Percentiles rank a stretch among this genome's conserved stretches.
Conservation (phyloP, 2,113 vertebrate genomes). For the Bucco capensis region DNA sequence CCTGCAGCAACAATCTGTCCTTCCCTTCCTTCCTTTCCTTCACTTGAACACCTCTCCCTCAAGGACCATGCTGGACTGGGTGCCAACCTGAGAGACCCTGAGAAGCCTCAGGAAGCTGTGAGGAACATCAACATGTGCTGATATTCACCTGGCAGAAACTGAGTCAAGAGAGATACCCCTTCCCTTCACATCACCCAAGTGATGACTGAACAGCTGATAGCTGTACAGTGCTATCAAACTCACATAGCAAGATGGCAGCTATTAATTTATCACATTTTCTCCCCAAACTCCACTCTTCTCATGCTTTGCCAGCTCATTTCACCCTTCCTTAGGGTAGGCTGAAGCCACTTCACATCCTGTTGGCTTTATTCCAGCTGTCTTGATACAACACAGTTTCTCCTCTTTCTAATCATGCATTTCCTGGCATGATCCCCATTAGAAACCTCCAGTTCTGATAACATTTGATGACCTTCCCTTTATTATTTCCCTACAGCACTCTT, state of each 20-base stretch:
- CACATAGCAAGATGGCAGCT: not conserved
- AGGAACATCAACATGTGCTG: fast-evolving
- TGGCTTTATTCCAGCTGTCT: constrained; percentile 2
- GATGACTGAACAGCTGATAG: not conserved
- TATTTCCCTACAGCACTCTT: not conserved
- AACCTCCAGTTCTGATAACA: constrained; percentile 42
- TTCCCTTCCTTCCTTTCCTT: not conserved
- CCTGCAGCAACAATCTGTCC: not conserved
- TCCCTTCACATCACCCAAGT: not conserved
- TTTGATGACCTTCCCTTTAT: constrained; percentile 36
- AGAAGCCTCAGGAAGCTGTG: not conserved
- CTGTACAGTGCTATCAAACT: not conserved
- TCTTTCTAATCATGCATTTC: not conserved
- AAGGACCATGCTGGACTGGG: fast-evolving
- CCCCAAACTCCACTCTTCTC: not conserved
- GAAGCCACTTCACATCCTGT: not conserved
- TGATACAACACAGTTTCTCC: constrained; percentile 28
- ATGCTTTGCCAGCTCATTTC: not conserved
- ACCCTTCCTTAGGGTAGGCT: not conserved
- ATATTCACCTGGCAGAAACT: not conserved
- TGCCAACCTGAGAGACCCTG: not conserved
- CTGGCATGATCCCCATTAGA: constrained; percentile 6
- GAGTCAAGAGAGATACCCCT: not conserved
- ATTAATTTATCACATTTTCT: not conserved
- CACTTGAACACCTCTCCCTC: not conserved